Evolutionary conservation across 2,888 invertebrate genomes (phyloP).

Genomic region (Pachydiplax longipennis): DNA sequence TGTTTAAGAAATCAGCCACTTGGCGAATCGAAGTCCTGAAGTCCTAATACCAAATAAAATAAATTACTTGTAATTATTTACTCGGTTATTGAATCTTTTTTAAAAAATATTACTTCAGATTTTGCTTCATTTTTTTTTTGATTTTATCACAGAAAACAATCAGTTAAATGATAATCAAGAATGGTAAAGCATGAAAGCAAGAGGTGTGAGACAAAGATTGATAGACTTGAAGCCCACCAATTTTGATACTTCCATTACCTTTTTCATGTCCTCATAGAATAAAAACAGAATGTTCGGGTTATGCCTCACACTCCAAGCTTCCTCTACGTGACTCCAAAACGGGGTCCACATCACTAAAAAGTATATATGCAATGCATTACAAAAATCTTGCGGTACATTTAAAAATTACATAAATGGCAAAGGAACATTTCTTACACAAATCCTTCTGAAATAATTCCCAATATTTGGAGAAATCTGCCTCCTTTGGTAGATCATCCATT

Average conservation of each 20-base stretch:
- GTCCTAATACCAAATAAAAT: not conserved
- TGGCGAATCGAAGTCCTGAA: not conserved
- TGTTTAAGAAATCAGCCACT: not conserved
- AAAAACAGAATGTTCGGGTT: constrained; percentile 76
- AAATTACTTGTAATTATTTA: too few relatives aligned
- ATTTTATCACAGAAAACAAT: too few relatives aligned
- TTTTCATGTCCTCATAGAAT: constrained; percentile 81
- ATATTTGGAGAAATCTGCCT: constrained; percentile 10
- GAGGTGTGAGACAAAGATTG: too few relatives aligned
- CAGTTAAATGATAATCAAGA: too few relatives aligned
- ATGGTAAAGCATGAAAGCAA: too few relatives aligned
- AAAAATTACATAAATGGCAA: not conserved
- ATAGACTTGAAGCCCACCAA: too few relatives aligned
- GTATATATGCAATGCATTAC: not conserved
- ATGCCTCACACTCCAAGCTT: constrained; percentile 73
- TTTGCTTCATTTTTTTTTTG: too few relatives aligned
- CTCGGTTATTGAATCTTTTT: too few relatives aligned
- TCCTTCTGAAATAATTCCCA: constrained; percentile 42
- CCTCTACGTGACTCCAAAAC: constrained; percentile 80
- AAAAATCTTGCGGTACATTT: not conserved
- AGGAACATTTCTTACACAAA: constrained; percentile 9
- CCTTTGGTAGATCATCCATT: not conserved
- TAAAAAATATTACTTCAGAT: too few relatives aligned
- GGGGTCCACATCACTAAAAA: constrained; percentile 75
- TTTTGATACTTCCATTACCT: constrained; percentile 59